Evolutionary conservation across 2,113 vertebrate species (phyloP), one percentile per base, ranked within the genome.

Genomic region (Eulemur macaco): DNA sequence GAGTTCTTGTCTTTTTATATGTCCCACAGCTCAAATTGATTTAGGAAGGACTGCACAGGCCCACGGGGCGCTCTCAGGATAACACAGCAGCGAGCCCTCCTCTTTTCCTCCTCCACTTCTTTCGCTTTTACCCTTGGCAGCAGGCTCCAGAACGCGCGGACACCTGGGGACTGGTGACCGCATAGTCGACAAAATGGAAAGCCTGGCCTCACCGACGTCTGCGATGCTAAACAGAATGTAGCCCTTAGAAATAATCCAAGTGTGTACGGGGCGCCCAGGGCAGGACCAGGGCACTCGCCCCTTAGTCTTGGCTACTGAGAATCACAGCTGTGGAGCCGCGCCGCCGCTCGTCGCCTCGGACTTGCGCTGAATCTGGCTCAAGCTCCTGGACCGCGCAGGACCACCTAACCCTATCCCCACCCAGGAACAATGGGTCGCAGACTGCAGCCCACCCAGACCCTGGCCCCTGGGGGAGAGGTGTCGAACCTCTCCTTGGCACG

Each of bases 241-340:
- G 25, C 20, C 13, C 52, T 66, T 68, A 83, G 34, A 80, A 87
- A 73, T 52, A 73, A 54, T 17, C 60, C 64, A 64, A 56, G 2
- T 45, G 42, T 52, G 52, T 3, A 1, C 10, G 1, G 45, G 34
- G 13, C 20, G 7, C 45, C 25, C 1, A 0, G 52, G 54, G 27
- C 69, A 37, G 34, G 34, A 54, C 14, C 9, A 80, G 15, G 20
- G 37, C 7, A 27, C 66, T 34, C 39, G 34, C 42, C 25, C 29
- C 27, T 81, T 42, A 69, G 50, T 56, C 18, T 21, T 42, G 39
- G n/a, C 27, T 11, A 92, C 60, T 1, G 25, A 47, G 66, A 56
- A 82, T 3, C 20, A 1, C 3, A 56, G 42, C 8, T 0, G 8
- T 0, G 11, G n/a, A 60, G 15, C n/a, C 3, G 0, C 47, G 23